phyloP scores from a whole-genome alignment of 2,888 invertebrate genomes.

The Biston stratarius region DNA sequence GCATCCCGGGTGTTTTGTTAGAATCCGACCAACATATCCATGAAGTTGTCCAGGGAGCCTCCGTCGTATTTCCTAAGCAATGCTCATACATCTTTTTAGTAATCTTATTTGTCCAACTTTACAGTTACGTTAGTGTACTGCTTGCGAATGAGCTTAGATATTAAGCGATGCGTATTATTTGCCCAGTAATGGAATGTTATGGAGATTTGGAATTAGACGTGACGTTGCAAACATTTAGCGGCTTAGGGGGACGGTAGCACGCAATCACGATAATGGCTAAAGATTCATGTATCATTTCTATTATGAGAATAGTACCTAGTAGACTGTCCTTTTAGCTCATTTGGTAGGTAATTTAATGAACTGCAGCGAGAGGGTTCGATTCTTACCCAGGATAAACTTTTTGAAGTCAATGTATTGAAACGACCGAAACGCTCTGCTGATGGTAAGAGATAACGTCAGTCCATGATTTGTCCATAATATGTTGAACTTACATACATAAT shows the following conservation, averaged over 20 bases:
- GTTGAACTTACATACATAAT: too few relatives aligned
- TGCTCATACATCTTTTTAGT: background rate
- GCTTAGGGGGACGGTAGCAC: conserved; percentile 3
- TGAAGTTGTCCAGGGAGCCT: background rate
- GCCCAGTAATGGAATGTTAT: conserved; percentile 33
- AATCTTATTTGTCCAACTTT: background rate
- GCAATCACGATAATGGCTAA: conserved; percentile 2
- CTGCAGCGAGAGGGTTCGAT: background rate
- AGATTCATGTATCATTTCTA: background rate
- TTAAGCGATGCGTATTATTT: conserved; percentile 32
- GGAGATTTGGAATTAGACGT: conserved; percentile 5
- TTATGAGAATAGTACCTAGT: background rate
- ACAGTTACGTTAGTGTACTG: background rate
- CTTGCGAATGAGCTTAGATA: conserved; percentile 21
- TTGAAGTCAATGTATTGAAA: too few relatives aligned
- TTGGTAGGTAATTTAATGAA: background rate
- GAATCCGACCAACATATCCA: conserved; percentile 34
- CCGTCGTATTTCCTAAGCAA: background rate
- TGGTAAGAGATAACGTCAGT: too few relatives aligned
- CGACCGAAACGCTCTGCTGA: too few relatives aligned
- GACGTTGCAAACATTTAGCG: conserved; percentile 20
- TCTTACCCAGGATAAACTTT: too few relatives aligned
- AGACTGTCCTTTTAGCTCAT: background rate
- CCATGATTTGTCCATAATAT: too few relatives aligned
- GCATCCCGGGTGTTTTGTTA: conserved; percentile 46